Evolutionary conservation across 30 jellyfish, hydroid and myxozoan genomes (phyloP).

Genomic region (Mastigias papua): DNA sequence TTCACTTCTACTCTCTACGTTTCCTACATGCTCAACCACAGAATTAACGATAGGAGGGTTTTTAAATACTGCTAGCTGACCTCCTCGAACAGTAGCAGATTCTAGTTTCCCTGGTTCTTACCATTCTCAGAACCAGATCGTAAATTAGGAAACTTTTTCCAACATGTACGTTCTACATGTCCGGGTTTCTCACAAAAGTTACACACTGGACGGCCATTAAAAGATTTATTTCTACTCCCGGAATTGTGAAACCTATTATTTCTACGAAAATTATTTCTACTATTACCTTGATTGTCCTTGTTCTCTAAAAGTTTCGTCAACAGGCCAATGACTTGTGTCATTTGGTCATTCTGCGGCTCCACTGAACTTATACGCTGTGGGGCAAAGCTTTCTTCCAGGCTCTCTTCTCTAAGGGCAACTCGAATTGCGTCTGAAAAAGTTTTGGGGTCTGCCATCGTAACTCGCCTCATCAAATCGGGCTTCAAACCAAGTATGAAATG

Average conservation of each 20-base stretch:
- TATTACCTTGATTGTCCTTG: not conserved
- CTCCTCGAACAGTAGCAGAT: conserved; percentile 64
- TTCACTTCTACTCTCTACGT: no score
- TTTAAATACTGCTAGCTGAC: no score
- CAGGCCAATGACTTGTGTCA: conserved; percentile 63
- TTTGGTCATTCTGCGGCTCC: conserved; percentile 31
- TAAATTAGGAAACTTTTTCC: conserved; percentile 46
- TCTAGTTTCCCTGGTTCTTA: conserved; percentile 66
- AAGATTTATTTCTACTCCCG: not conserved
- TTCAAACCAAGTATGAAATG: conserved; percentile 53
- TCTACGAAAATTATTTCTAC: no score
- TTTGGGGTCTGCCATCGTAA: no score
- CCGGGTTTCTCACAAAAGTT: conserved; percentile 55
- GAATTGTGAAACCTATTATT: no score
- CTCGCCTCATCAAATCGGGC: conserved; percentile 38
- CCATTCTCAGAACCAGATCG: not conserved
- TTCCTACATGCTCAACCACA: not conserved
- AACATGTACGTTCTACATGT: conserved; percentile 49
- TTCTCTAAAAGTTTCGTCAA: conserved; percentile 29
- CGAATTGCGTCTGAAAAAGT: conserved; percentile 52
- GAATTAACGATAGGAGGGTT: not conserved
- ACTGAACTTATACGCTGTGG: conserved; percentile 17
- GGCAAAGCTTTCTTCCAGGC: no score
- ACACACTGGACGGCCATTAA: conserved; percentile 39
- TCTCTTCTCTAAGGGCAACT: conserved; percentile 58